phyloP scores from a whole-genome alignment of 64 coral and sea anemone species.

The Stichodactyla mertensii region DNA sequence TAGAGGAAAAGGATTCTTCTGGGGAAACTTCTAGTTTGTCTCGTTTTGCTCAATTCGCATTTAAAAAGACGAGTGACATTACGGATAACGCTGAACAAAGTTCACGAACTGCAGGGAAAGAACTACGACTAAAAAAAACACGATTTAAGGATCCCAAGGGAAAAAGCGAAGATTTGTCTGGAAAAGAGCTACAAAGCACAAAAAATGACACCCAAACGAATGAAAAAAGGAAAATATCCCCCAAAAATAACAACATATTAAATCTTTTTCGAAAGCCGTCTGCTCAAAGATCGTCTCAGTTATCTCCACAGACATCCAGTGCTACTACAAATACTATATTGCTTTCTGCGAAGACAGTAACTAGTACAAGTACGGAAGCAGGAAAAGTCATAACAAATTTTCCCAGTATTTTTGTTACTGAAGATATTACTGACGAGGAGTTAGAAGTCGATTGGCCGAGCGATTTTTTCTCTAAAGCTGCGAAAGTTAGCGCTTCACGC shows the following conservation, averaged over 20 bases:
- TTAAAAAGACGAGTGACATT: background rate
- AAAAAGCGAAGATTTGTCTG: background rate
- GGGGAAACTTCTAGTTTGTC: background rate
- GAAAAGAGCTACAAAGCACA: background rate
- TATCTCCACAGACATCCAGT: background rate
- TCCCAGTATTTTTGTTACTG: background rate
- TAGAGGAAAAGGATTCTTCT: background rate
- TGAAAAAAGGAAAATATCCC: background rate
- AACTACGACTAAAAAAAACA: background rate
- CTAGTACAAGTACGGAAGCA: background rate
- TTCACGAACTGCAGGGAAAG: background rate
- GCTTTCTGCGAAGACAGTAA: background rate
- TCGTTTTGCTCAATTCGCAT: background rate
- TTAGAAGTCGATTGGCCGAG: constrained; percentile 13
- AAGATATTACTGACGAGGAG: background rate
- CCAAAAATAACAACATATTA: background rate
- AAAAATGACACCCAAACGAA: background rate
- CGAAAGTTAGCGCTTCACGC: background rate
- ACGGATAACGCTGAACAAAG: background rate
- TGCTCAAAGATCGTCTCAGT: background rate
- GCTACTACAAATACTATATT: background rate
- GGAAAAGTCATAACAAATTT: background rate
- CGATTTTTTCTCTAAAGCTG: background rate
- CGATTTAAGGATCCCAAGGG: background rate
- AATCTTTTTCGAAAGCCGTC: background rate